phyloP scores from a whole-genome alignment of 2,797 vertebrate genomes.

The Amblyopsis hoosieri region DNA sequence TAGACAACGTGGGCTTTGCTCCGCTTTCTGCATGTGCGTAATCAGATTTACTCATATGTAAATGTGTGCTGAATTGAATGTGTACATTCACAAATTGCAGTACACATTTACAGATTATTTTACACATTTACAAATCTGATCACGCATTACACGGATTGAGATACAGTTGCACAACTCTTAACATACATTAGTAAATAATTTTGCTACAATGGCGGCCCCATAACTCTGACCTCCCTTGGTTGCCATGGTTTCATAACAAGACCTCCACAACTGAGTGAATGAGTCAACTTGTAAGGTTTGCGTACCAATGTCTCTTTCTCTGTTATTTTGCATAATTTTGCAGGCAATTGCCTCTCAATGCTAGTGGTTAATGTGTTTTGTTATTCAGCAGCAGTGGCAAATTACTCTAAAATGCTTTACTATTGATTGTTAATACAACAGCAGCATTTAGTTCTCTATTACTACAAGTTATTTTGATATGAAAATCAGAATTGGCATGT shows the following conservation, averaged over 20 bases:
- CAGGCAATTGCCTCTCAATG: neutral
- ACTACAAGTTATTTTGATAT: neutral
- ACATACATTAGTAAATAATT: too few species aligned
- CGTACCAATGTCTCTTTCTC: neutral
- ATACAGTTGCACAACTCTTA: too few species aligned
- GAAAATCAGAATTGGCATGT: constrained; percentile 10
- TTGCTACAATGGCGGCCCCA: too few species aligned
- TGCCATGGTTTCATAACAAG: neutral
- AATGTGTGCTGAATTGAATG: too few species aligned
- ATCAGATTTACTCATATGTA: too few species aligned
- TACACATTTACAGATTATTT: too few species aligned
- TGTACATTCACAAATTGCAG: too few species aligned
- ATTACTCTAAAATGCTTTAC: neutral
- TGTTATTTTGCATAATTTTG: neutral
- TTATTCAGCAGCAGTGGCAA: neutral
- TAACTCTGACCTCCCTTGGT: neutral
- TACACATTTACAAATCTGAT: too few species aligned
- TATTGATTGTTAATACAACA: neutral
- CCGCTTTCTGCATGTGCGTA: too few species aligned
- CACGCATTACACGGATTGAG: too few species aligned
- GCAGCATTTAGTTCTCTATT: neutral
- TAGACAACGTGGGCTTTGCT: too few species aligned
- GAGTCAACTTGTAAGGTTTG: neutral
- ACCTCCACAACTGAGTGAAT: neutral
- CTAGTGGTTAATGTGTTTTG: neutral